Evolutionary conservation across 2,797 vertebrate genomes (phyloP), one percentile per base, ranked within the genome.

Genomic region (Trematomus bernacchii): DNA sequence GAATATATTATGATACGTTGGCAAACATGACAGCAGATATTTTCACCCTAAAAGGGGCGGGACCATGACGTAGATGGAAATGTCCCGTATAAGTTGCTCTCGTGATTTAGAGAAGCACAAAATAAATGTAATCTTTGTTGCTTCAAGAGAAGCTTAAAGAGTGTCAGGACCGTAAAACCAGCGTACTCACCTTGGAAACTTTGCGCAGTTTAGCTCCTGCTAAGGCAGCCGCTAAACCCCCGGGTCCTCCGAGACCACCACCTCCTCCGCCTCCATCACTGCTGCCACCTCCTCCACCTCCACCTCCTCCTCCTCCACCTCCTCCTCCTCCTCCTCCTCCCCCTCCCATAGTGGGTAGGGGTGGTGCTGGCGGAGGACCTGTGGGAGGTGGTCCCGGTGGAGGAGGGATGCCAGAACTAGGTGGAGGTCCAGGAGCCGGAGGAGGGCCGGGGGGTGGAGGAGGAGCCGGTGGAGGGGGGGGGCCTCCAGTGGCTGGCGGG

Each of bases 191-290:
- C 95, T 96, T 97, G 77, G 94, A 87, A 3, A 95, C 91, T 93
- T 96, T 97, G 67, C 95, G 96, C 58, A 98, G 97, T 92, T 97
- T 97, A 13, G 97, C 97, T 52, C 93, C 96, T 0, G 96, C 96
- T 4, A 98, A 80, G 19, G 97, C 97, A 12, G 96, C 96, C 0
- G 96, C 97, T 59, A 98, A 90, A 4, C 96, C 96, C 0, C 95
- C 86, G 0, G 33, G 6, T 4, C 80, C 94, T 1, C 91, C 93
- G 10, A 77, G 74, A 0, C 85, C 92, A 0, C 84, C 87, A 0
- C 85, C 91, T 8, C 86, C 91, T 0, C 63, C 73, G 2, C 76
- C 85, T 2, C 77, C 90, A 7, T 84, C 83, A 19, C 79, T 87
- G 3, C 76, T 84, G 0, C 82, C 87, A 21, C 84, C 84, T 2